A percentile compares a stretch with the other conserved stretches of the same genome.
These are phyloP conservation scores for Automeris io DNA, from an alignment of 2,888 invertebrate species.

Conservation along the genomic window DNA sequence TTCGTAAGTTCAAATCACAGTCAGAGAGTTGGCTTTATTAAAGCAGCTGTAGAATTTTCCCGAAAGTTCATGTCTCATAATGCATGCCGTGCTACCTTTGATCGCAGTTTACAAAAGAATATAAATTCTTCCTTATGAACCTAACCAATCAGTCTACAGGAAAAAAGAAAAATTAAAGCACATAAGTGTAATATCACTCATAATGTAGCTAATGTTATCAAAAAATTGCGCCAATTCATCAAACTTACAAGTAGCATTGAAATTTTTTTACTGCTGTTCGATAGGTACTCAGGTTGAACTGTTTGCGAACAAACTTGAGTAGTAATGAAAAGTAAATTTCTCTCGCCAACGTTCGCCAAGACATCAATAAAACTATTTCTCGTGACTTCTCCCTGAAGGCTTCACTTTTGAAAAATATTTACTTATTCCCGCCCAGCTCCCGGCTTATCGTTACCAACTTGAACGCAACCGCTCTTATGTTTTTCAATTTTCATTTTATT, in stretches of 20 bases:
- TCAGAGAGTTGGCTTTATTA: too few relatives aligned
- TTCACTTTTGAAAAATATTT: slow-evolving; percentile 52
- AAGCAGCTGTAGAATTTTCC: too few relatives aligned
- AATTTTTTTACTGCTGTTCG: slow-evolving; percentile 5
- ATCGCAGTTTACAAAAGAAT: too few relatives aligned
- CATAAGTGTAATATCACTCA: too few relatives aligned
- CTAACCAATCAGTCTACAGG: too few relatives aligned
- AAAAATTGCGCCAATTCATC: background rate
- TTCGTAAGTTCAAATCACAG: too few relatives aligned
- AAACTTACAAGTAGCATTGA: background rate
- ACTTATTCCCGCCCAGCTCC: slow-evolving; percentile 34
- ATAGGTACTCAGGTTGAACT: slow-evolving; percentile 35
- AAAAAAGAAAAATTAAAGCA: too few relatives aligned
- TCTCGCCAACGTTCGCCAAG: slow-evolving; percentile 36
- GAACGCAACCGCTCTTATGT: slow-evolving; percentile 17
- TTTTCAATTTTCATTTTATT: slow-evolving; percentile 26
- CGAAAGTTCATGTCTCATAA: too few relatives aligned
- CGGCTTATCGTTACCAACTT: slow-evolving; percentile 26
- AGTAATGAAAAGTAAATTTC: slow-evolving; percentile 70
- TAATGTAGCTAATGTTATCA: background rate
- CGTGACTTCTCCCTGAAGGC: slow-evolving; percentile 33
- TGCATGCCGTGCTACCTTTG: too few relatives aligned
- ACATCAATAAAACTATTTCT: slow-evolving; percentile 65
- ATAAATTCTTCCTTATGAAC: too few relatives aligned
- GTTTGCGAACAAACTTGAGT: slow-evolving; percentile 62